A percentile compares a stretch with the other conserved stretches of the same genome.
Conservation (phyloP, 1,140 invertebrate species). For the Carposina sasakii region DNA sequence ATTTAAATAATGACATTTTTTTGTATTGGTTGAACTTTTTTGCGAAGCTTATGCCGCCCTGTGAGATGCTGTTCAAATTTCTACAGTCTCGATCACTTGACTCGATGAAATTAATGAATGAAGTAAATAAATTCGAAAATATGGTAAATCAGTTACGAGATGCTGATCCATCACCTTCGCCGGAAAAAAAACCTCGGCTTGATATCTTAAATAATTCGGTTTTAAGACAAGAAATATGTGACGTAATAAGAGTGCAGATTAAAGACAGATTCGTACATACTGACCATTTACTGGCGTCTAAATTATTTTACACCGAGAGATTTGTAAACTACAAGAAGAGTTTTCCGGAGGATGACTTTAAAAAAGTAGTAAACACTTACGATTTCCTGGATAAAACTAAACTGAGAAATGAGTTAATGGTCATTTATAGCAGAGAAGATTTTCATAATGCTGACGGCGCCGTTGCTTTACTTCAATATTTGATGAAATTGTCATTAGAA, state of each 20-base stretch:
- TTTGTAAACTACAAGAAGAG: constrained; percentile 6
- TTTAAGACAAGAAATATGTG: constrained; percentile 13
- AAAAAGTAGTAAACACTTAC: constrained; percentile 9
- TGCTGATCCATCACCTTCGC: constrained; percentile 6
- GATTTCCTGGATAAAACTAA: constrained; percentile 13
- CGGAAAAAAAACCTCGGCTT: constrained; percentile 9
- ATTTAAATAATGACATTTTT: constrained; percentile 13
- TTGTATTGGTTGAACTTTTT: constrained; percentile 17
- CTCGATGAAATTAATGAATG: constrained; percentile 8
- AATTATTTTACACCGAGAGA: constrained; percentile 12
- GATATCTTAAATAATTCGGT: constrained; percentile 5
- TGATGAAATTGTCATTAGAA: neutral
- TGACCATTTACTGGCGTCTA: constrained; percentile 5
- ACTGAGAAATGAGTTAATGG: constrained; percentile 11
- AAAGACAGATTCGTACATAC: constrained; percentile 10
- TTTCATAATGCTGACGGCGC: constrained; percentile 13
- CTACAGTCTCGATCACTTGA: constrained; percentile 12
- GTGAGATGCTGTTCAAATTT: constrained; percentile 17
- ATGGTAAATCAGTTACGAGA: constrained; percentile 7
- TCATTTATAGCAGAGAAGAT: constrained; percentile 15
- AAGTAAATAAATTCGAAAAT: constrained; percentile 11
- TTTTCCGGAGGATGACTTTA: constrained; percentile 13
- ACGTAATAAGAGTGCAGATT: constrained; percentile 8
- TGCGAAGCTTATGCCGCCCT: constrained; percentile 13
- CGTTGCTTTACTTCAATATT: constrained; percentile 12